These are phyloP conservation scores for Apaloderma vittatum DNA, from an alignment of 2,113 vertebrate species.

Conservation along the genomic window DNA sequence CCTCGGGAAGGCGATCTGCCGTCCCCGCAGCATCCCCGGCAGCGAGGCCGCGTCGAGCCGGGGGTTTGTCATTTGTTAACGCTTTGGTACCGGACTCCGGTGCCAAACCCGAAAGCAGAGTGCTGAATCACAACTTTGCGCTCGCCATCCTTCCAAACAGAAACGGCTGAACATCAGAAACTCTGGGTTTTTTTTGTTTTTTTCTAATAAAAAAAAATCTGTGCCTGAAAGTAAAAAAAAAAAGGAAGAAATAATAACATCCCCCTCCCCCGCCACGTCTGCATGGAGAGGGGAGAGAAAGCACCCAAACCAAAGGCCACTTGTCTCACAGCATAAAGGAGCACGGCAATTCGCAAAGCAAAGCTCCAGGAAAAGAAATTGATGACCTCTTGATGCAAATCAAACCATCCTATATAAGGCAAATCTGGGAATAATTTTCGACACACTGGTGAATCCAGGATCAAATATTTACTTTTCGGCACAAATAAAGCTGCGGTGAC, in stretches of 20 bases:
- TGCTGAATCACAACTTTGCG: background rate
- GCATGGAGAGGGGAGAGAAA: background rate
- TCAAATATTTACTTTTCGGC: constrained; percentile 63
- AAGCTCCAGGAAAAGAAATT: background rate
- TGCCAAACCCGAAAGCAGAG: constrained; percentile 18
- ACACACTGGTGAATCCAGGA: background rate
- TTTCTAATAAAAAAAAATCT: too few relatives aligned
- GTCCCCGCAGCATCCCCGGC: background rate
- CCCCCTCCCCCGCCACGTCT: background rate
- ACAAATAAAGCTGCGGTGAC: constrained; percentile 14
- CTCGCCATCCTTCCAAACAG: background rate
- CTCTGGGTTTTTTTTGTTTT: background rate
- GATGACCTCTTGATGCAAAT: constrained; percentile 59
- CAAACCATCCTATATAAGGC: constrained; percentile 33
- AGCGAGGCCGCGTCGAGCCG: background rate
- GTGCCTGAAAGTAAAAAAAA: background rate
- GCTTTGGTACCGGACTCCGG: background rate
- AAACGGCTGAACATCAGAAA: background rate
- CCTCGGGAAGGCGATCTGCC: constrained; percentile 19
- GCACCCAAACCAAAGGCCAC: background rate
- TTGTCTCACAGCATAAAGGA: background rate
- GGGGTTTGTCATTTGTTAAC: background rate
- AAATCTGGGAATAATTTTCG: constrained; percentile 57
- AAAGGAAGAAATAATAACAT: background rate
- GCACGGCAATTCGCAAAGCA: background rate